A percentile compares a stretch with the other conserved stretches of the same genome.
Evolutionary conservation across 2,113 vertebrate genomes (phyloP).

Genomic region (Nesogale talazaci): DNA sequence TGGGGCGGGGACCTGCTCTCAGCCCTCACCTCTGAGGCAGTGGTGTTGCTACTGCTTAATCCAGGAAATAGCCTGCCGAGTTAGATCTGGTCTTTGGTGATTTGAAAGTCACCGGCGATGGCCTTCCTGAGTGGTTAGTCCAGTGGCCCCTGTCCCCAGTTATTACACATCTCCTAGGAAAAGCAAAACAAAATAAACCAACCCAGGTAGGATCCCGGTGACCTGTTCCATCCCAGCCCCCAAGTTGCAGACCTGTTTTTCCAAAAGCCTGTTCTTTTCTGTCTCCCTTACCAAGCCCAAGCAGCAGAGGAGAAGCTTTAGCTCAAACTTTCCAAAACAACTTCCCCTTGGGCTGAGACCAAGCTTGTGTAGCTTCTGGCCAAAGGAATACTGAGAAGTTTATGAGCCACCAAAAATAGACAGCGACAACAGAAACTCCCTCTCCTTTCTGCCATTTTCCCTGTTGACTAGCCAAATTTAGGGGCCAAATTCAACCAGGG

Average conservation of each 20-base stretch:
- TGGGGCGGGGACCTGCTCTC: neutral
- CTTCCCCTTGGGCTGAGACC: slow-evolving; percentile 76
- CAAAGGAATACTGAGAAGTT: slow-evolving; percentile 78
- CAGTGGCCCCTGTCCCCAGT: neutral
- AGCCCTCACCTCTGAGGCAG: neutral
- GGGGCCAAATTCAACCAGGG: slow-evolving; percentile 5
- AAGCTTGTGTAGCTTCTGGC: slow-evolving; percentile 66
- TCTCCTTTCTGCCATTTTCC: slow-evolving; percentile 66
- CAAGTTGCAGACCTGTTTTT: slow-evolving; percentile 39
- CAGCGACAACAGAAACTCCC: slow-evolving; percentile 72
- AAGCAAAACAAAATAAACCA: neutral
- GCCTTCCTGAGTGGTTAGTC: neutral
- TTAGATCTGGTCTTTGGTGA: neutral
- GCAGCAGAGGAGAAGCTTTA: slow-evolving; percentile 59
- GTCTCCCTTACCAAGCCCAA: slow-evolving; percentile 44
- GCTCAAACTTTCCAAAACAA: slow-evolving; percentile 80
- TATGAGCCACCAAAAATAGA: slow-evolving; percentile 81
- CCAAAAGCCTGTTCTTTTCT: slow-evolving; percentile 40
- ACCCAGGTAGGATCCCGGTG: neutral
- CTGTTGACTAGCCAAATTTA: slow-evolving; percentile 32
- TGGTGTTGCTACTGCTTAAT: neutral
- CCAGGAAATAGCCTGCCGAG: too few relatives aligned
- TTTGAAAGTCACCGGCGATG: neutral
- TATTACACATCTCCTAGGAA: neutral
- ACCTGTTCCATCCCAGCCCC: neutral